Conservation (phyloP, 2,888 invertebrate genomes). For the Notodonta ziczac region DNA sequence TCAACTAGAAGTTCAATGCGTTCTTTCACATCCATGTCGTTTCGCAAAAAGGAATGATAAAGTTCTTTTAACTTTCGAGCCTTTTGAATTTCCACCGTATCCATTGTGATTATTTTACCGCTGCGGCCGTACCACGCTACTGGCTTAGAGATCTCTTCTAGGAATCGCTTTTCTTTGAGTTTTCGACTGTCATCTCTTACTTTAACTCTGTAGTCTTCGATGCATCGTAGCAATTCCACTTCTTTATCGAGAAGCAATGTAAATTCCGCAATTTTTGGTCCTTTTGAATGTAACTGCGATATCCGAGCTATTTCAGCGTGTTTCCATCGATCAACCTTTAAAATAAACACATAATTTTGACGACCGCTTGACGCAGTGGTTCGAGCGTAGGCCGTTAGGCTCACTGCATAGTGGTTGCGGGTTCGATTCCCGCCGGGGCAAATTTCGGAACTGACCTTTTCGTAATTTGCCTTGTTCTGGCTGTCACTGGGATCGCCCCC, state of each 20-base stretch:
- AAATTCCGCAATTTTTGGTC: constrained; percentile 88
- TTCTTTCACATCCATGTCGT: constrained; percentile 85
- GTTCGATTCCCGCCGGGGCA: no score
- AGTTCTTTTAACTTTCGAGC: constrained; percentile 90
- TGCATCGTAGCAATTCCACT: constrained; percentile 87
- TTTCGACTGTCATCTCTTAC: constrained; percentile 85
- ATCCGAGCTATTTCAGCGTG: constrained; percentile 86
- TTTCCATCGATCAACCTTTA: constrained; percentile 85
- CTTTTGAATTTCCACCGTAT: constrained; percentile 91
- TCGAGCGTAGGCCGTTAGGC: no score
- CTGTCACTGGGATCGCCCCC: no score
- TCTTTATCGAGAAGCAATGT: constrained; percentile 89
- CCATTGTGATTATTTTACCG: constrained; percentile 89
- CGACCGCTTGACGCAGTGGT: no score
- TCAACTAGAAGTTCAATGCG: constrained; percentile 88
- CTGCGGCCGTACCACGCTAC: constrained; percentile 91
- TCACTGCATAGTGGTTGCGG: no score
- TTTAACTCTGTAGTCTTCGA: constrained; percentile 87
- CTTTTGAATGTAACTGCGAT: constrained; percentile 86
- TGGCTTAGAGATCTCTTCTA: constrained; percentile 89
- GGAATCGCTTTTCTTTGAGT: constrained; percentile 85
- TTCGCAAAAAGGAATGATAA: constrained; percentile 87
- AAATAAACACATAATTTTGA: neutral
- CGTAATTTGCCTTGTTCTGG: no score
- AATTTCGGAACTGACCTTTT: no score